Evolutionary conservation across 1,140 invertebrate species (phyloP).

Genomic region (Zaprionus lachaisei): DNA sequence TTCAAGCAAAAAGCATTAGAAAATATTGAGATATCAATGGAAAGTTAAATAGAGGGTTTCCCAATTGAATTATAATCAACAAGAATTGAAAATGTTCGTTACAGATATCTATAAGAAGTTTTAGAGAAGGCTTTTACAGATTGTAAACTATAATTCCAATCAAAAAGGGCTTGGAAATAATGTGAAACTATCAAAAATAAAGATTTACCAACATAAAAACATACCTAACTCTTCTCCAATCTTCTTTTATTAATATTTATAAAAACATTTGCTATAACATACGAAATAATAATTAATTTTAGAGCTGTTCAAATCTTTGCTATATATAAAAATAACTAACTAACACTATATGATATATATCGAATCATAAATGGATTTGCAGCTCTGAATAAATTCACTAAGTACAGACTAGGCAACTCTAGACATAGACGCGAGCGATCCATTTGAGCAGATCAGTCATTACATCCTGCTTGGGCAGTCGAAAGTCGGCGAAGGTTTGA

Average conservation of each 20-base stretch:
- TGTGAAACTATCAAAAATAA: too few species aligned
- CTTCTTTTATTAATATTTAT: background rate
- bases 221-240: background rate
- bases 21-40: too few species aligned
- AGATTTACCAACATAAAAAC: too few species aligned
- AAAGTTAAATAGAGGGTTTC: too few species aligned
- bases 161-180: too few species aligned
- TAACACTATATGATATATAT: background rate
- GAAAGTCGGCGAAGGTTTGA: slow-evolving; percentile 92
- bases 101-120: too few species aligned
- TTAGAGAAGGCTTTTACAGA: too few species aligned
- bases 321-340: background rate
- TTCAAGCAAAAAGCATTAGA: too few species aligned
- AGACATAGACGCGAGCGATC: slow-evolving; percentile 82
- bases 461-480: slow-evolving; percentile 93
- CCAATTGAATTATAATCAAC: too few species aligned
- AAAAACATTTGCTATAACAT: slow-evolving; percentile 4
- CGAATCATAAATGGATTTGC: background rate
- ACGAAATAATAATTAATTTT: background rate
- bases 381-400: slow-evolving; percentile 19
- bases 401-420: slow-evolving; percentile 9
- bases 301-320: background rate
- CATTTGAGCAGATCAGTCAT: slow-evolving; percentile 94
- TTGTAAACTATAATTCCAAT: too few species aligned
- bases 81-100: too few species aligned